Conservation (phyloP, 2,797 vertebrate genomes). For the Rhincodon typus region DNA sequence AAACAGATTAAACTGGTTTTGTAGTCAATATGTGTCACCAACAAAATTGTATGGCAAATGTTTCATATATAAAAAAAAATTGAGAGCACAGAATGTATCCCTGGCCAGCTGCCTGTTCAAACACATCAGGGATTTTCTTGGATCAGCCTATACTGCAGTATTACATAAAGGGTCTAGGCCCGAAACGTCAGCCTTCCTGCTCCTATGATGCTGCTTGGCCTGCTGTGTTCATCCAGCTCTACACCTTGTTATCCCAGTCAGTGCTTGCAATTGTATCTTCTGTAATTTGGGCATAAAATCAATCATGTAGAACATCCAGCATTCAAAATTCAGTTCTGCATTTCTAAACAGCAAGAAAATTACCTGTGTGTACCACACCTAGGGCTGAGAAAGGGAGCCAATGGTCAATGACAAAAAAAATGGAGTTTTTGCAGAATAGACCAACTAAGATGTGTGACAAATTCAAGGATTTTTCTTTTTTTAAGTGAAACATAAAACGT, state of each 20-base stretch:
- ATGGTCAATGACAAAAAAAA: neutral
- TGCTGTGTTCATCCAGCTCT: too few species aligned
- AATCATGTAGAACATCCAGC: neutral
- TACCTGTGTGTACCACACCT: neutral
- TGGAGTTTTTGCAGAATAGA: neutral
- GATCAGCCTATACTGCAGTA: neutral
- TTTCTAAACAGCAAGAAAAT: neutral
- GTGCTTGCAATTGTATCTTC: neutral
- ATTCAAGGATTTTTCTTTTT: neutral
- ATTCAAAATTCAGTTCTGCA: conserved; percentile 4
- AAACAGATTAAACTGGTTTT: neutral
- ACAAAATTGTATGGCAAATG: neutral
- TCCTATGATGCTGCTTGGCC: too few species aligned
- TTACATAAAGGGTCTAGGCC: neutral
- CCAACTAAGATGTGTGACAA: neutral
- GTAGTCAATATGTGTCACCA: neutral
- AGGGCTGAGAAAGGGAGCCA: neutral
- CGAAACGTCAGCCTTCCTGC: too few species aligned
- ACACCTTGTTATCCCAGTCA: too few species aligned
- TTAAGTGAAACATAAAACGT: neutral
- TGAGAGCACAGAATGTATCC: neutral
- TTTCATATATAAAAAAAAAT: neutral
- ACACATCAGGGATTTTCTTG: neutral
- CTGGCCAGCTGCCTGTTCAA: neutral
- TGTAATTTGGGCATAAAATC: neutral